Conservation (phyloP, 2,113 vertebrate species). For the Oceanites oceanicus region DNA sequence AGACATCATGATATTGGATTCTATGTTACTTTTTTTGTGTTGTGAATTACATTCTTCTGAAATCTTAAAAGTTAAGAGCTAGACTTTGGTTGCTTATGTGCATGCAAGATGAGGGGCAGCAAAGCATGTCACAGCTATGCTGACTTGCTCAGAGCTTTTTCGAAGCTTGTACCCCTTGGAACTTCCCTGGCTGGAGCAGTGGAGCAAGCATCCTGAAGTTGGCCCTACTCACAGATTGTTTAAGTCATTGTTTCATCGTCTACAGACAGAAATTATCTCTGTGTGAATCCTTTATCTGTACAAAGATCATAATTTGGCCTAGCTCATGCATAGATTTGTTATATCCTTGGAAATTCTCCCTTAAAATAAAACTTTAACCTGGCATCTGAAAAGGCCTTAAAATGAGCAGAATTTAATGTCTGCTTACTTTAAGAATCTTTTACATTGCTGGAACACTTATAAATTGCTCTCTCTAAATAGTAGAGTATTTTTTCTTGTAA, state of each 20-base stretch:
- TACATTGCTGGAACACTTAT: neutral
- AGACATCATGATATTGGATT: neutral
- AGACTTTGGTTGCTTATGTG: neutral
- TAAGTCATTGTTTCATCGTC: neutral
- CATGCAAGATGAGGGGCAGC: neutral
- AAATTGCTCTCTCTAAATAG: neutral
- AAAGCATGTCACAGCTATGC: neutral
- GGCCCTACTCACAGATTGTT: neutral
- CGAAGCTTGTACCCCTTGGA: neutral
- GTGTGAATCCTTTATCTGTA: neutral
- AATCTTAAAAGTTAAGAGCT: neutral
- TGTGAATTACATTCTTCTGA: neutral
- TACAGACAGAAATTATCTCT: neutral
- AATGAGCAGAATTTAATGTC: neutral
- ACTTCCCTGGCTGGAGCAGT: neutral
- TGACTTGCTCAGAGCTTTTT: neutral
- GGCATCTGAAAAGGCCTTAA: neutral
- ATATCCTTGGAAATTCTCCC: neutral
- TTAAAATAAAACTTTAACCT: neutral
- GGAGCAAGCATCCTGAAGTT: neutral
- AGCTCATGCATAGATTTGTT: neutral
- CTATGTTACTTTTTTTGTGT: neutral
- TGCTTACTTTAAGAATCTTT: neutral
- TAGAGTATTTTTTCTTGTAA: neutral
- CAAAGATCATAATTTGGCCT: neutral